phyloP scores from a whole-genome alignment of 1,140 invertebrate species.

The Amphibalanus amphitrite region DNA sequence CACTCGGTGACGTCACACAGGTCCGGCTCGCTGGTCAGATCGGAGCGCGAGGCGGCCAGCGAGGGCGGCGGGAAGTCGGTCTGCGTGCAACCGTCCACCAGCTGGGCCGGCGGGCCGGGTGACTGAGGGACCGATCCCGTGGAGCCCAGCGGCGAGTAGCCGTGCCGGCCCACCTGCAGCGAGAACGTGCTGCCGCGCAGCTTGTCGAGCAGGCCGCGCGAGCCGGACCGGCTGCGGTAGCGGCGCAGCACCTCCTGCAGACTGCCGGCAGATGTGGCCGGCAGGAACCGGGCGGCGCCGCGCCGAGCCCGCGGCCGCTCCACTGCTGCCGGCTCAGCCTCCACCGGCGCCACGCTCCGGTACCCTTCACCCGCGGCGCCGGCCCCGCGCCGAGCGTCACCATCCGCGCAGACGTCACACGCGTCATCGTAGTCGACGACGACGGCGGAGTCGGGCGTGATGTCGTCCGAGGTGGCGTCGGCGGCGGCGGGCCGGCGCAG shows the following conservation, averaged over 20 bases:
- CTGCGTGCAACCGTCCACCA: neutral
- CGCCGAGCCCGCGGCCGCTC: neutral
- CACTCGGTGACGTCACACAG: neutral
- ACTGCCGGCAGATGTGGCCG: neutral
- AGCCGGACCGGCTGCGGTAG: neutral
- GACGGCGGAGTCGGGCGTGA: conserved; percentile 14
- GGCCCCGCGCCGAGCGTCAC: too few species aligned
- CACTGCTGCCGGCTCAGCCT: too few species aligned
- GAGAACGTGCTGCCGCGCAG: neutral
- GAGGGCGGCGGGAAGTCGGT: neutral
- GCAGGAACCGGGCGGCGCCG: neutral
- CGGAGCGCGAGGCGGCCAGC: neutral
- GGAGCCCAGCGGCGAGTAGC: neutral
- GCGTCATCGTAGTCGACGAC: conserved; percentile 10
- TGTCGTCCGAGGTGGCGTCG: conserved; percentile 7
- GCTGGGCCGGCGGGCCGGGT: too few species aligned
- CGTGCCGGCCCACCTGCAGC: neutral
- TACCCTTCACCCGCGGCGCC: too few species aligned
- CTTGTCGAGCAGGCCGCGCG: neutral
- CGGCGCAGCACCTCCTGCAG: neutral
- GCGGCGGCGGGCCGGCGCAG: neutral
- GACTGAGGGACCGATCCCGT: neutral
- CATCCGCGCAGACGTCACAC: neutral
- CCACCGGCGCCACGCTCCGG: too few species aligned
- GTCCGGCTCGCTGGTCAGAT: neutral